Evolutionary conservation across 2,888 invertebrate genomes (phyloP).

Genomic region (Drosophila longiperda): DNA sequence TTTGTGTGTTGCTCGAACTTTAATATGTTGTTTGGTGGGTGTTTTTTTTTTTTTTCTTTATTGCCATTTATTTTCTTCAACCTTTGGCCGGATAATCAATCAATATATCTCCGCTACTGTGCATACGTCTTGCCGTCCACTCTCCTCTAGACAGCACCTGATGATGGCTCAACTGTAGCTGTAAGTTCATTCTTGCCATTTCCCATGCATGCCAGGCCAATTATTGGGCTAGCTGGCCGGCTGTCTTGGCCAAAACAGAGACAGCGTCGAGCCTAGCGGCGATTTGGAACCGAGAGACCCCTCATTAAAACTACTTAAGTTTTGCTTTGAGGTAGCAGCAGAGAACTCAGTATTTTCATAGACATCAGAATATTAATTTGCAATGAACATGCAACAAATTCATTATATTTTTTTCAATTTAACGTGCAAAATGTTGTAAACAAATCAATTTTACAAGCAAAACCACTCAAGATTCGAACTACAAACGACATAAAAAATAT

Average conservation of each 20-base stretch:
- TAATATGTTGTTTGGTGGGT: conserved; percentile 66
- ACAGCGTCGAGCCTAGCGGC: conserved; percentile 51
- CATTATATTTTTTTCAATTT: conserved; percentile 73
- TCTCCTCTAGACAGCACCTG: conserved; percentile 37
- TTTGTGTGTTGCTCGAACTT: conserved; percentile 33
- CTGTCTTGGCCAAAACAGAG: conserved; percentile 7
- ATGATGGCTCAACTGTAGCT: conserved; percentile 56
- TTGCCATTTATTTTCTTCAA: not conserved
- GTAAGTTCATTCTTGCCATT: conserved; percentile 2
- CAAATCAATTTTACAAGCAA: conserved; percentile 71
- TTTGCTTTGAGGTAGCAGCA: conserved; percentile 31
- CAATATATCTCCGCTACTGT: conserved; percentile 54
- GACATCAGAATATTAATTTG: conserved; percentile 64
- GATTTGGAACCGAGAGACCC: conserved; percentile 50
- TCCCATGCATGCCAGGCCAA: conserved; percentile 20
- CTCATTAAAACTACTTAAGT: conserved; percentile 73
- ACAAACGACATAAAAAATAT: conserved; percentile 25
- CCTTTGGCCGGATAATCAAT: conserved; percentile 56
- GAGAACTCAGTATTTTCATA: conserved; percentile 21
- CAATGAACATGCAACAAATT: conserved; percentile 80
- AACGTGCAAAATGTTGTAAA: conserved; percentile 79
- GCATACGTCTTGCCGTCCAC: not conserved
- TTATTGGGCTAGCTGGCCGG: conserved; percentile 23
- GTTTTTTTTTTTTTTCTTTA: conserved; percentile 6
- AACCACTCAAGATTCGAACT: conserved; percentile 56